Percentiles rank a stretch among this genome's conserved stretches.
These are phyloP conservation scores for Phyllopteryx taeniolatus DNA, from an alignment of 2,113 vertebrate genomes.

Conservation along the genomic window DNA sequence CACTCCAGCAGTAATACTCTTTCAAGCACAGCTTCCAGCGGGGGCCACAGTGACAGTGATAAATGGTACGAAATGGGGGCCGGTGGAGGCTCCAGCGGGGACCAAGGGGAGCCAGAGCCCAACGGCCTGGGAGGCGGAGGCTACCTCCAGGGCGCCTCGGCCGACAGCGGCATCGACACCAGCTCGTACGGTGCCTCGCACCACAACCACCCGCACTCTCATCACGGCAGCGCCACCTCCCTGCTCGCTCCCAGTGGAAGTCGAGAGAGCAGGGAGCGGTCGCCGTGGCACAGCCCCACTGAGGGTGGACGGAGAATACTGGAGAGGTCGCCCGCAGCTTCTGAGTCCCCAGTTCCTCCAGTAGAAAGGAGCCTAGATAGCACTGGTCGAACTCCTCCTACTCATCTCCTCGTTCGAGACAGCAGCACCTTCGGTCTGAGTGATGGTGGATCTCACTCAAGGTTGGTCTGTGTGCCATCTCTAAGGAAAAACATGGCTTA, in stretches of 20 bases:
- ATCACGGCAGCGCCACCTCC: conserved; percentile 83
- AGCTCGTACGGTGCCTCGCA: conserved; percentile 79
- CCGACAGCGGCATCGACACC: conserved; percentile 92
- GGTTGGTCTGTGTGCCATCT: conserved; percentile 65
- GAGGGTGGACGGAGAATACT: conserved; percentile 84
- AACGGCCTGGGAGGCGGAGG: conserved; percentile 84
- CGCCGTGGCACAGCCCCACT: conserved; percentile 90
- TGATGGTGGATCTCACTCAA: conserved; percentile 84
- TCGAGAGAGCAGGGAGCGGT: conserved; percentile 77
- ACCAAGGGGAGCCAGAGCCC: conserved; percentile 83
- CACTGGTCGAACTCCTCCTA: conserved; percentile 82
- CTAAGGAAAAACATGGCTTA: background rate
- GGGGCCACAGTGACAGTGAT: conserved; percentile 89
- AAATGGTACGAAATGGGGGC: conserved; percentile 89
- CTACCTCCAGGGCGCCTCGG: conserved; percentile 90
- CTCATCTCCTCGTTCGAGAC: conserved; percentile 86
- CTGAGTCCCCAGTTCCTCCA: conserved; percentile 81
- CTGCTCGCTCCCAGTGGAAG: conserved; percentile 81
- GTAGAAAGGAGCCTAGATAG: conserved; percentile 75
- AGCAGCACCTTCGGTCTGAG: conserved; percentile 89
- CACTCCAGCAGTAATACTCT: conserved; percentile 98
- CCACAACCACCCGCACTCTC: conserved; percentile 69
- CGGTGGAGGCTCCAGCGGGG: conserved; percentile 73
- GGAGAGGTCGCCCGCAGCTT: conserved; percentile 78
- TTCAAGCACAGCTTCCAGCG: conserved; percentile 91